phyloP scores from a whole-genome alignment of 2,113 vertebrate species.

The Otis tarda region DNA sequence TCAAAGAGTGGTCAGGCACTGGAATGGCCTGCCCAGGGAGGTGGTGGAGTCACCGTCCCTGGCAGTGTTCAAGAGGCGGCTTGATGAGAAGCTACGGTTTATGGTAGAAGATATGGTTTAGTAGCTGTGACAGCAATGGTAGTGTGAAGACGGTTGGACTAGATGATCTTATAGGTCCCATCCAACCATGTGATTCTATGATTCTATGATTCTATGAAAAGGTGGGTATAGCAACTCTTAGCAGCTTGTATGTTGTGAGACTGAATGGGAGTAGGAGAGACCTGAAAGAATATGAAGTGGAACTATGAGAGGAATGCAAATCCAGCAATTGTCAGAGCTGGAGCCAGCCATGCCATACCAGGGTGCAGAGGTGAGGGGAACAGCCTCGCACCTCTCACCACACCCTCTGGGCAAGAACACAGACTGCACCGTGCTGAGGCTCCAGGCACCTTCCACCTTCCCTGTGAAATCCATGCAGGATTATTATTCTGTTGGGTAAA shows the following conservation, averaged over 20 bases:
- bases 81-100: too few species aligned
- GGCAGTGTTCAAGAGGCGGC: too few species aligned
- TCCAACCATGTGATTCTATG: too few species aligned
- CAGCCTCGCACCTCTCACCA: fast-evolving
- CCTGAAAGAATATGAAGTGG: neutral
- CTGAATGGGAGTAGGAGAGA: neutral
- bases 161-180: too few species aligned
- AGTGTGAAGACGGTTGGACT: too few species aligned
- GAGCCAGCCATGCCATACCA: neutral
- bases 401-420: neutral
- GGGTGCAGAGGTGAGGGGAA: fast-evolving
- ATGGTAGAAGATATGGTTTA: too few species aligned
- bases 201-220: too few species aligned
- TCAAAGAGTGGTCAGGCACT: too few species aligned
- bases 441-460: neutral
- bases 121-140: too few species aligned
- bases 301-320: neutral
- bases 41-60: too few species aligned
- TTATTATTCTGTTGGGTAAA: neutral
- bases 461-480: neutral
- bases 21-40: too few species aligned
- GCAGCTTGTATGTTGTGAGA: neutral
- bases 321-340: neutral
- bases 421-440: neutral
- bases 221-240: neutral